phyloP scores from a whole-genome alignment of 2,888 invertebrate species.

The Nomada fabriciana region DNA sequence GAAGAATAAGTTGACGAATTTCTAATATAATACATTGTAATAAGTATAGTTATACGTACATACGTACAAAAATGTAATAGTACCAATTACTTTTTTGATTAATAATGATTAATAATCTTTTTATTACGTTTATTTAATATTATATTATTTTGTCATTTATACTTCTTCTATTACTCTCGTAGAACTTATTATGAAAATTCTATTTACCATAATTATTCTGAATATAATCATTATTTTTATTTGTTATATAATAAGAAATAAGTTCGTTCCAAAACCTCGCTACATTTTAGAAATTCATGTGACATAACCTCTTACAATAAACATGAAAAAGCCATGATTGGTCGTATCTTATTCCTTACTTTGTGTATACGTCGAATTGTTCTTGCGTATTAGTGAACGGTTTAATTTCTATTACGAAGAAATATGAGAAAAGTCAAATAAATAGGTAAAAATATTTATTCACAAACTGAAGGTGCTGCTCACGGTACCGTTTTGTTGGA shows the following conservation, averaged over 20 bases:
- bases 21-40: not conserved
- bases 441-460: conserved; percentile 30
- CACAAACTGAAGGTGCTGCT: conserved; percentile 42
- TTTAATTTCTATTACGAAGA: not conserved
- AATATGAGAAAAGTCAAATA: not conserved
- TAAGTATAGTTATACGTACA: not conserved
- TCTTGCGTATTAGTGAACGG: not conserved
- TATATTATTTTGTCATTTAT: not conserved
- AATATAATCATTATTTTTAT: not conserved
- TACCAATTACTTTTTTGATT: not conserved
- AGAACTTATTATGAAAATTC: not conserved
- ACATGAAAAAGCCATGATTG: not conserved
- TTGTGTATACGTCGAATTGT: not conserved
- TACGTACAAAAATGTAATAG: not conserved
- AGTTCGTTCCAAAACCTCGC: not conserved
- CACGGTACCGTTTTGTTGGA: conserved; percentile 36
- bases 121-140: not conserved
- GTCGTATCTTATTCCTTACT: not conserved
- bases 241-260: conserved; percentile 33
- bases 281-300: conserved; percentile 7
- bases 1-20: not conserved
- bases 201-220: not conserved
- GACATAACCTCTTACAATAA: conserved; percentile 30
- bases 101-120: not conserved
- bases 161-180: not conserved